Base-by-base conservation (phyloP, 2,888 invertebrate species). In the Spatulosminthurus flaviceps region DNA sequence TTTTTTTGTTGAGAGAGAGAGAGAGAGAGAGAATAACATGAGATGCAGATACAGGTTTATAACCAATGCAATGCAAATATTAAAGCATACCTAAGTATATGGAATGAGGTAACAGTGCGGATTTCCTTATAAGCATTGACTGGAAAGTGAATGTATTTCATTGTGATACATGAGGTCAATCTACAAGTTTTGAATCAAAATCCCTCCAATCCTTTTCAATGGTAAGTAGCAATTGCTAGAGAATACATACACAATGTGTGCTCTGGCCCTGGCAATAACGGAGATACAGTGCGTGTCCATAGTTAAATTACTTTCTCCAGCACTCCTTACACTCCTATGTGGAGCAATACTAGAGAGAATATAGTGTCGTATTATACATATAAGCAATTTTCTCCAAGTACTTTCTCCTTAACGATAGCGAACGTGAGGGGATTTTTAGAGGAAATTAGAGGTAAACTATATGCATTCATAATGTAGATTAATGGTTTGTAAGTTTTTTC, bases 111-210 rank as follows among this genome's bases (percentile, higher is more conserved):
- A 67, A 67, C n/a, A 9, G 22, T 28, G 4, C 19, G 28, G n/a
- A 67, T 67, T 67, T 67, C 67, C 24, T 28, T 67, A 28, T 26
- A 28, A n/a, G 67, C 26, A 67, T 11, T 67, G 67, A 28, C 9
- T 26, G 67, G 67, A 67, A 67, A 67, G 24, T 67, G 29, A 67
- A 67, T 67, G 26, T 67, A 67, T 67, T 67, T 67, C 67, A 67
- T n/a, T 28, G 43, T 75, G 43, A 75, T 64, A 13, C 26, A 67
- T 41, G 72, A 71, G 60, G 66, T 43, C 22, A 78, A 71, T 70
- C 34, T 42, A 22, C 42, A 26, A n/a, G n/a, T 11, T 1, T 16
- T 51, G 51, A 51, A 51, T 51, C 16, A n/a, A 51, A 51, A 51
- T 51, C 51, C 51, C 7, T 51, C 2, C n/a, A 19, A 51, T 51